Evolutionary conservation across 2,113 vertebrate species (phyloP), one percentile per base, ranked within the genome.

Genomic region (Burhinus bistriatus): DNA sequence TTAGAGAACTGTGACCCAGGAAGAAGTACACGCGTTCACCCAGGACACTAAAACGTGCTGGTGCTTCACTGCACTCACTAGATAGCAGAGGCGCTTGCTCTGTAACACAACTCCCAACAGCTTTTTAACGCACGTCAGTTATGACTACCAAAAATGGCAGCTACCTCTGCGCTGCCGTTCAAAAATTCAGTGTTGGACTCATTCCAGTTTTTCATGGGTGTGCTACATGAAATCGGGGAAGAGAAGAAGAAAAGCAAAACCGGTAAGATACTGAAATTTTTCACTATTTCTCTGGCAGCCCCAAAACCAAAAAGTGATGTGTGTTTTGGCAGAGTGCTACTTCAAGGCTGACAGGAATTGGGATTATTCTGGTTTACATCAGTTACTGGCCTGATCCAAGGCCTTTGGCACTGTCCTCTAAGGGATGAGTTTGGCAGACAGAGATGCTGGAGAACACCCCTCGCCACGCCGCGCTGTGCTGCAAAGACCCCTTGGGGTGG

Each of bases 361-460:
- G 55, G 76, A 83, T 94, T 90, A 75, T 66, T 47, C 59, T 86
- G 84, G n/a, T 95, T 95, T 93, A 68, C 59, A 73, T 89, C 68
- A 81, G 82, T 82, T 89, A 69, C 82, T 58, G 73, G 91, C 45
- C 51, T 66, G 54, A 94, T 34, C 34, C 22, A 23, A 32, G 54
- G 66, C 66, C 54, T 64, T 78, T 83, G 84, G 69, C 20, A 1
- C 11, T n/a, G 66, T 32, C 16, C 65, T 69, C 6, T 55, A 15
- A 19, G 38, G 72, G 47, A 8, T 9, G 38, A 34, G n/a, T 27
- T 11, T 77, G 82, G 57, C 65, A 93, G 77, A 38, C 30, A 18
- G 55, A 10, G 51, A 11, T 0, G 2, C 47, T 68, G 87, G 44
- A 90, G 84, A 80, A 3, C 58, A 36, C 17, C 64, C n/a, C 71